A percentile compares a stretch with the other conserved stretches of the same genome.
phyloP scores from a whole-genome alignment of 2,113 vertebrate species.

The Gobio gobio region DNA sequence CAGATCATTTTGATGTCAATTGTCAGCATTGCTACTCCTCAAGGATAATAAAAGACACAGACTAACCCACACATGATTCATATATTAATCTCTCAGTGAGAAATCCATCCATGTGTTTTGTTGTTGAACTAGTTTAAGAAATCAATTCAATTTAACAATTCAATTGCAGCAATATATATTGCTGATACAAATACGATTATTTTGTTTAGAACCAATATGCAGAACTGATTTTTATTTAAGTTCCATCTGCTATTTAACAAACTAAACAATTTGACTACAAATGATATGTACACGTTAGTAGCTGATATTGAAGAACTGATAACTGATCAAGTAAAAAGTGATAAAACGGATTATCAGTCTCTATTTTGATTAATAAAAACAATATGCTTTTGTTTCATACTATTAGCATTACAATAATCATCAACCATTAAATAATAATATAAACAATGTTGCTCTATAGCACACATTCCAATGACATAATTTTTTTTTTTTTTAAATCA shows the following conservation, averaged over 20 bases:
- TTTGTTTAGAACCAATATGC: background rate
- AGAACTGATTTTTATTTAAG: background rate
- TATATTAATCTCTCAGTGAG: background rate
- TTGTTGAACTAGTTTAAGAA: background rate
- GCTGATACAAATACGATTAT: background rate
- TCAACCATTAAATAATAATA: too few species aligned
- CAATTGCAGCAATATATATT: background rate
- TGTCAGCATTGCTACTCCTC: slow-evolving; percentile 13
- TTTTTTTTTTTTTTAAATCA: background rate
- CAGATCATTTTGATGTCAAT: slow-evolving; percentile 13
- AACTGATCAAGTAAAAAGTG: background rate
- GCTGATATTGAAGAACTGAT: background rate
- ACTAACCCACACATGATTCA: background rate
- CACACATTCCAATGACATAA: background rate
- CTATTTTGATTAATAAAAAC: background rate
- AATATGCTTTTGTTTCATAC: too few species aligned
- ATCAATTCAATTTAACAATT: background rate
- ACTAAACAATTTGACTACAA: background rate
- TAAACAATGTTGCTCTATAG: background rate
- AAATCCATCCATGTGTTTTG: background rate
- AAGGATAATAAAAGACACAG: background rate
- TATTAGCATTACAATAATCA: too few species aligned
- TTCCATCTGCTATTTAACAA: background rate
- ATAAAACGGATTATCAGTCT: background rate
- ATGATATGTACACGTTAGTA: background rate